phyloP scores from a whole-genome alignment of 2,797 vertebrate genomes.

The Philypnodon macrostomus region DNA sequence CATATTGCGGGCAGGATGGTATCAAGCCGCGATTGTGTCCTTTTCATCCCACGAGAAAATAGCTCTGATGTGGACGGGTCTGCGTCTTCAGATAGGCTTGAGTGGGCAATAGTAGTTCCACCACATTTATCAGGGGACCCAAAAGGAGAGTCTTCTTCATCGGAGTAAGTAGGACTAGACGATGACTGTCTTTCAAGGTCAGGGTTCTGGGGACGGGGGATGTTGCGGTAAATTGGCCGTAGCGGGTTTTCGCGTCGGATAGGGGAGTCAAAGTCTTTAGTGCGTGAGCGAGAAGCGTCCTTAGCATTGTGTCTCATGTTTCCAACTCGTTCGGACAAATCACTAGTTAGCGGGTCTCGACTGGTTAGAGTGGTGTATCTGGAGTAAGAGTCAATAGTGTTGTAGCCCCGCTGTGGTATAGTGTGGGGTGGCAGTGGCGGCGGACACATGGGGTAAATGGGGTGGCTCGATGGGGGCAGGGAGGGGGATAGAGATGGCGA shows the following conservation, averaged over 20 bases:
- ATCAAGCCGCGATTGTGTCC: slow-evolving; percentile 82
- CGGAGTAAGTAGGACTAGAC: slow-evolving; percentile 79
- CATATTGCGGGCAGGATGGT: slow-evolving; percentile 81
- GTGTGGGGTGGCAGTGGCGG: slow-evolving; percentile 81
- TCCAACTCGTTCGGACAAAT: slow-evolving; percentile 58
- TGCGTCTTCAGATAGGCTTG: slow-evolving; percentile 72
- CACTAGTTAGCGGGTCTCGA: slow-evolving; percentile 78
- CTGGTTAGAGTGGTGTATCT: slow-evolving; percentile 64
- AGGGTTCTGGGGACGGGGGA: slow-evolving; percentile 62
- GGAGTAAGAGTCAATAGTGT: slow-evolving; percentile 57
- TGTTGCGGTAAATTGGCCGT: slow-evolving; percentile 73
- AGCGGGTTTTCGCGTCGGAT: slow-evolving; percentile 68
- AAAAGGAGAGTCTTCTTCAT: slow-evolving; percentile 80
- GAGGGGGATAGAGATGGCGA: slow-evolving; percentile 79
- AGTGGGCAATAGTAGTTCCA: slow-evolving; percentile 66
- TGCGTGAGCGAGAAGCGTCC: slow-evolving; percentile 51
- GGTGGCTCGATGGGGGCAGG: slow-evolving; percentile 74
- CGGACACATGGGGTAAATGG: slow-evolving; percentile 73
- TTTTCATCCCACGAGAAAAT: slow-evolving; percentile 80
- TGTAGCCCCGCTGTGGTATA: slow-evolving; percentile 75
- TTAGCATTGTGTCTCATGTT: slow-evolving; percentile 63
- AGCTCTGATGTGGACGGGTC: slow-evolving; percentile 68
- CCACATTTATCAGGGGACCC: slow-evolving; percentile 71
- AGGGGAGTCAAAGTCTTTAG: slow-evolving; percentile 73
- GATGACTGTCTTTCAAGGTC: slow-evolving; percentile 74